Evolutionary conservation across 1,140 invertebrate genomes (phyloP), one percentile per base, ranked within the genome.

Genomic region (Apolygus lucorum): DNA sequence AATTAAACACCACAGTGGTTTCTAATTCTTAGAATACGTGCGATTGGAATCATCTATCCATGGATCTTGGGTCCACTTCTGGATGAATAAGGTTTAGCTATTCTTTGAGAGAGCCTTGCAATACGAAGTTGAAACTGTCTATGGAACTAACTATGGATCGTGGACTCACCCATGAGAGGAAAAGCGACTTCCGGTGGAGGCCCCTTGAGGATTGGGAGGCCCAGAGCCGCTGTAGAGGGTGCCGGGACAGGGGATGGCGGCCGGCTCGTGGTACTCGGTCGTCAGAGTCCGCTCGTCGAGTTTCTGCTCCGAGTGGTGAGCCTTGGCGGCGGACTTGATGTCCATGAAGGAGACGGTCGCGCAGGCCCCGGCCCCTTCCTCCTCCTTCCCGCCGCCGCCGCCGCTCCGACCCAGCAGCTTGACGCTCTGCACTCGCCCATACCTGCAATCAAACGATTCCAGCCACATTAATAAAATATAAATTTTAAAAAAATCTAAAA

Each of bases 281-380:
- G 89, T 91, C 79, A 95, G 85, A 72, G 87, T 85, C 76, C 89
- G 82, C 75, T 93, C 89, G 79, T 93, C 91, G 79, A 96, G 80
- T 75, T 89, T 90, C 80, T 95, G 91, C 78, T 95, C 92, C 74
- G 87, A 87, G 79, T 89, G 89, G 79, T 95, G 91, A 67, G 93
- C 93, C 82, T 95, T 96, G 75, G 91, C 87, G 76, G 94, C 93
- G 76, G 92, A 95, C 82, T 93, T 94, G 83, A 96, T 96, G 85
- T 96, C 94, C 86, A 95, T 95, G 84, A 96, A 96, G 77, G 93
- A 92, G 79, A 96, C 92, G 76, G 92, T 93, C 78, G 92, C 93
- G 74, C 84, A 84, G 79, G 84, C 81, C 77, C 84, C 75, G 70
- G 72, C 72, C 67, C 72, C 79, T 75, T 81, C 83, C 79, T 85